These are phyloP conservation scores for Ictidomys tridecemlineatus DNA, from an alignment of 2,113 vertebrate genomes.

Conservation along the genomic window DNA sequence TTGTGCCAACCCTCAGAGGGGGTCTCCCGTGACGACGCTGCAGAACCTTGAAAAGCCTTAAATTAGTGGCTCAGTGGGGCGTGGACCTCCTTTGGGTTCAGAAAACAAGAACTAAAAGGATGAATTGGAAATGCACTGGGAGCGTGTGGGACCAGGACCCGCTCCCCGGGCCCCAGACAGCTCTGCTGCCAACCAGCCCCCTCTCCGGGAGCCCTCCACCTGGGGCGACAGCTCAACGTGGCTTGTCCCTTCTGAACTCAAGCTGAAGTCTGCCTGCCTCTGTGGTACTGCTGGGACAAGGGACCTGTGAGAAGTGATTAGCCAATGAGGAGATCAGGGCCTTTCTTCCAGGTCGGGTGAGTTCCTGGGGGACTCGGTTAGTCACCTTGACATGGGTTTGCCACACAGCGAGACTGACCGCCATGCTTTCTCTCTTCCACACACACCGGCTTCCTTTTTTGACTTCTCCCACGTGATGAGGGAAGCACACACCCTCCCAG, in stretches of 20 bases:
- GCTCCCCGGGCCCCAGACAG: no score
- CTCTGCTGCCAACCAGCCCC: no score
- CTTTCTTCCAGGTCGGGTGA: not conserved
- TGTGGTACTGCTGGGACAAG: not conserved
- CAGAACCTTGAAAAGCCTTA: no score
- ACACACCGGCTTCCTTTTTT: not conserved
- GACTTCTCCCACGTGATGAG: not conserved
- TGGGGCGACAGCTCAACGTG: fast-evolving
- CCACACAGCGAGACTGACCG: not conserved
- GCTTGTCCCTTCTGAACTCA: not conserved
- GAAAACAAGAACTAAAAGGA: no score
- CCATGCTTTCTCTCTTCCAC: not conserved
- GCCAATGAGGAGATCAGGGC: not conserved
- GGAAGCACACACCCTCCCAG: not conserved
- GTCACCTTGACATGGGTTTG: no score
- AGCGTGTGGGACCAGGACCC: no score
- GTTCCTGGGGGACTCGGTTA: no score
- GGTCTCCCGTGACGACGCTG: no score
- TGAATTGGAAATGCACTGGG: no score
- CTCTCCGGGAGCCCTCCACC: fast-evolving
- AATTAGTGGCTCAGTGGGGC: no score
- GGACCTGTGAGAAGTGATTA: not conserved
- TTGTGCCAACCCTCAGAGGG: not conserved
- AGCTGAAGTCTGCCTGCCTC: no score
- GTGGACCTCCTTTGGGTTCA: no score